Base-by-base conservation (phyloP, 2,113 vertebrate species). In the Dunckerocampus dactyliophorus region DNA sequence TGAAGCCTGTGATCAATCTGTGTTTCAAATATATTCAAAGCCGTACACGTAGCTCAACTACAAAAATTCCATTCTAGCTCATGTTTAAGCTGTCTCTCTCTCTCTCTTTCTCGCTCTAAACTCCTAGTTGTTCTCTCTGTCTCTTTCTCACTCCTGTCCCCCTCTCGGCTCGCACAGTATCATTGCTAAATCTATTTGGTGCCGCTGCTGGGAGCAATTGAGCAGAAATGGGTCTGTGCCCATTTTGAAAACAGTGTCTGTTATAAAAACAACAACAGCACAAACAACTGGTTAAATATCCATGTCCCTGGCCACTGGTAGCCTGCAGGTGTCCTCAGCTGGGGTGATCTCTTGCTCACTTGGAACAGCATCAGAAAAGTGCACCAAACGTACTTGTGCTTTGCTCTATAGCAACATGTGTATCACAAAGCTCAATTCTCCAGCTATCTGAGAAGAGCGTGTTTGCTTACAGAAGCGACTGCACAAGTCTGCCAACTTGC, bases 1-100 rank as follows among this genome's bases (percentile, higher is more conserved):
- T 89, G 88, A 86, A 90, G 90, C 90, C 84, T 88, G 82, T 83
- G 86, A 91, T 88, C 86, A 90, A 89, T 90, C 83, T 88, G 82
- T 83, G 86, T 91, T 88, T 90, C 80, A 75, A 65, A 77, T 66
- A 69, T 83, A 90, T 89, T 84, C 67, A 87, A 90, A 84, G 78
- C 74, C 72, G 59, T 68, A 85, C 76, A 49, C 37, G 83, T 64
- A 62, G 89, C 84, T 77, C 65, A 88, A 88, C 82, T 80, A 83
- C 76, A 86, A 75, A 88, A 84, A 87, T 83, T 74, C 81, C 74
- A 79, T 84, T 72, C 75, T 69, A 64, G 50, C 75, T 85, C 77
- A 73, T 84, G 85, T 79, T 80, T 59, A 72, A 64, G 64, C 80
- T 76, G 59, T 85, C 82, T 81, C 24, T 0, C 50, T 51, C 2